Base-by-base conservation (phyloP, 2,888 invertebrate genomes). In the Melanchra persicariae region DNA sequence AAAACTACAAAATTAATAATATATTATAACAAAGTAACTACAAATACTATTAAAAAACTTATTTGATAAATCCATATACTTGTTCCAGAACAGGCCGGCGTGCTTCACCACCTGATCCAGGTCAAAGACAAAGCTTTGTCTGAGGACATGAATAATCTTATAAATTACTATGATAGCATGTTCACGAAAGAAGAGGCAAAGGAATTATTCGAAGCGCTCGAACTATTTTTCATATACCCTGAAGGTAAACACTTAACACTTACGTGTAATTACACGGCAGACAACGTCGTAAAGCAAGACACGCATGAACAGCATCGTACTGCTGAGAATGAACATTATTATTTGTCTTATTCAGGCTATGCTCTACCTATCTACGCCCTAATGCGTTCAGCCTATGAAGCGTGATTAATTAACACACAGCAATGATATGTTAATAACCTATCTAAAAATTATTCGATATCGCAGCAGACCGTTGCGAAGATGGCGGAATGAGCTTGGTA, bases 61-160 rank as follows among this genome's bases (percentile, higher is more conserved):
- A 8, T 8, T 8, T 34, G 1, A 34, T 9, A 34, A 34, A 34
- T 34, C 34, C 34, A 34, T 34, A 8, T 34, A 34, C 47, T 17
- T 24, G 3, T 59, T 69, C 40, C 70, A 78, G 78, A 65, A 10
- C 63, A 69, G 9, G 81, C 68, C 12, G 57, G 19, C 45, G 52
- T 65, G 15, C 10, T 24, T 1, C 64, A 69, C 30, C 22, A 10
- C 1, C 6, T 4, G 3, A 4, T 78, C 6, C 65, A 69, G 17
- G 4, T 54, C 1, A 45, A 51, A 40, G 12, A 51, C 0, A 3
- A 8, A 22, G 4, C 40, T 15, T 0, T 57, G 17, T 1, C 40
- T 6, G 0, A 0, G 0, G 57, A 65, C 15, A 0, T 40, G 0
- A 77, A 49, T 9, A 8, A n/a, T 37, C n/a, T 12, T 26, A 0